phyloP scores from a whole-genome alignment of 2,888 invertebrate genomes.

The Maniola hyperantus region DNA sequence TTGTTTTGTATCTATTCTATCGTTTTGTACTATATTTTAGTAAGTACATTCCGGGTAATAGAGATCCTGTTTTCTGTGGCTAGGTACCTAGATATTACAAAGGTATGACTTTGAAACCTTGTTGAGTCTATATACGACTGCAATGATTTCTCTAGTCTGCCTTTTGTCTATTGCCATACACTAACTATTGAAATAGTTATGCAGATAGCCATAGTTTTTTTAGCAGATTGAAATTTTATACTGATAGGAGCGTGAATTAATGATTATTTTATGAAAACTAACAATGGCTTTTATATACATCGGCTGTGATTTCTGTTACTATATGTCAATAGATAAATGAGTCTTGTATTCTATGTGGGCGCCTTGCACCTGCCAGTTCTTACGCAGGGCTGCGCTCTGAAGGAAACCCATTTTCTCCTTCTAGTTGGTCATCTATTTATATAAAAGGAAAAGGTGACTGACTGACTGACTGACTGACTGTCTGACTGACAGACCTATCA shows the following conservation, averaged over 20 bases:
- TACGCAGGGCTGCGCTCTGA: conserved; percentile 35
- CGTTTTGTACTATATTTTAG: no score
- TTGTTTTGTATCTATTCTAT: no score
- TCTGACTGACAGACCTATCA: no score
- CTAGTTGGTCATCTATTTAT: neutral
- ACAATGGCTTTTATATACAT: conserved; percentile 36
- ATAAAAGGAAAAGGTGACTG: no score
- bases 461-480: no score
- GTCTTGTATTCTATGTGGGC: conserved; percentile 51
- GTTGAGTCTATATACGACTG: neutral
- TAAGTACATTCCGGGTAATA: no score
- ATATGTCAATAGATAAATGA: conserved; percentile 58
- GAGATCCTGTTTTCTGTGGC: no score
- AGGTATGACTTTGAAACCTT: neutral
- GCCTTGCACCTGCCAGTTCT: conserved; percentile 65
- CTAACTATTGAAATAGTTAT: conserved; percentile 1
- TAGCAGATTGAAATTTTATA: conserved; percentile 24
- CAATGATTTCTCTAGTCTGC: no score
- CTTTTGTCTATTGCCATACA: no score
- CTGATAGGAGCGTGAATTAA: conserved; percentile 30
- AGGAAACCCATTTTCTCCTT: neutral
- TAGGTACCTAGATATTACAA: no score
- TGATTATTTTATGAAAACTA: conserved; percentile 31
- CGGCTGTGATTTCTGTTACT: conserved; percentile 55
- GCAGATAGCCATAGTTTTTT: conserved; percentile 18